Percentiles rank a stretch among this genome's conserved stretches.
These are phyloP conservation scores for Pollenia griseotomentosa DNA, from an alignment of 2,888 invertebrate species.

Conservation along the genomic window DNA sequence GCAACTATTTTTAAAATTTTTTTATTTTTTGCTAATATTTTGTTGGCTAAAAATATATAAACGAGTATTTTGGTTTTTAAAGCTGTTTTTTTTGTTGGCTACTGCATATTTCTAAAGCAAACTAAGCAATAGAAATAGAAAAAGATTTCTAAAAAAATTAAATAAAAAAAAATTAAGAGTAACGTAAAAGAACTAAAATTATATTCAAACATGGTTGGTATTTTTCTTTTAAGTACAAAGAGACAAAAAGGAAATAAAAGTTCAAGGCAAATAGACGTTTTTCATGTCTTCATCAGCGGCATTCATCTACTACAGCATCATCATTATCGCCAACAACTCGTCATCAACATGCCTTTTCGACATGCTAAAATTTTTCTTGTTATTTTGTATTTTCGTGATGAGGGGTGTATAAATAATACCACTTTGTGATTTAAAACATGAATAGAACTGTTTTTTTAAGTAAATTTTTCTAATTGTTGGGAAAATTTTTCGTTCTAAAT, in stretches of 20 bases:
- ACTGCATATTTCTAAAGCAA: conserved; percentile 35
- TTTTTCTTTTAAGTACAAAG: conserved; percentile 50
- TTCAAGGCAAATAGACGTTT: conserved; percentile 70
- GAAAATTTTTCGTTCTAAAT: conserved; percentile 14
- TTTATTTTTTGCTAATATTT: conserved; percentile 19
- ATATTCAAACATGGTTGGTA: conserved; percentile 51
- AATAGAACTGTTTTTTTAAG: conserved; percentile 8
- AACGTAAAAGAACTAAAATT: conserved; percentile 35
- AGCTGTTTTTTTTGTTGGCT: conserved; percentile 42
- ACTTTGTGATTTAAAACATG: conserved; percentile 50
- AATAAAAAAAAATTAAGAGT: conserved; percentile 2
- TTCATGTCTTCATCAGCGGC: conserved; percentile 37
- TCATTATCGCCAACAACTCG: conserved; percentile 39
- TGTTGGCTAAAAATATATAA: conserved; percentile 32
- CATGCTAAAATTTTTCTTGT: conserved; percentile 21
- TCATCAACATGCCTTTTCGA: conserved; percentile 47
- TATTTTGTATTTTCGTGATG: not conserved
- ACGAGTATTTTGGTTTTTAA: conserved; percentile 15
- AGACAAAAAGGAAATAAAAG: conserved; percentile 66
- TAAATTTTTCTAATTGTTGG: conserved; percentile 38
- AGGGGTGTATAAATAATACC: conserved; percentile 34
- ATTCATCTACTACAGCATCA: conserved; percentile 14
- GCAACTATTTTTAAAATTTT: not conserved
- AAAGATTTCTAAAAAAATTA: not conserved
- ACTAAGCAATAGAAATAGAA: conserved; percentile 21